These are phyloP conservation scores for Callospermophilus lateralis DNA, from an alignment of 2,113 vertebrate species.

Conservation along the genomic window DNA sequence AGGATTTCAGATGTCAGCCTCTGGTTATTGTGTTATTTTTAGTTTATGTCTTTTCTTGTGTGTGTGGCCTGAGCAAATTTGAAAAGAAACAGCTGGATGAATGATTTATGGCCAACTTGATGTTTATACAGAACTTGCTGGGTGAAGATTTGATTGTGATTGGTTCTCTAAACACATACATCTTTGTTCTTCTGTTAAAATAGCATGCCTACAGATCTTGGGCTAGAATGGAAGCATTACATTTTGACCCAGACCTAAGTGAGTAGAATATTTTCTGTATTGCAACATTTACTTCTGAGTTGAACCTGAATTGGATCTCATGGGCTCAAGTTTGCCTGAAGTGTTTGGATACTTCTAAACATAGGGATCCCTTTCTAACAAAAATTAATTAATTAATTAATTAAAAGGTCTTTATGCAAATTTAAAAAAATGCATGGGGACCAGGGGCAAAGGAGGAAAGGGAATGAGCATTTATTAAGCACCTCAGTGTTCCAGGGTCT, in stretches of 20 bases:
- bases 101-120: conserved; percentile 52
- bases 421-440: too few species aligned
- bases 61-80: conserved; percentile 40
- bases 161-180: conserved; percentile 54
- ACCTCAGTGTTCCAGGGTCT: background rate
- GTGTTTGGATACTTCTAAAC: background rate
- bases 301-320: conserved; percentile 4
- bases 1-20: conserved; percentile 68
- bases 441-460: background rate
- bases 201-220: background rate
- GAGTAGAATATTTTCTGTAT: background rate
- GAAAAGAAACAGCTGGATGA: conserved; percentile 66
- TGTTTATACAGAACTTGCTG: conserved; percentile 67
- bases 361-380: conserved; percentile 27
- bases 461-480: background rate
- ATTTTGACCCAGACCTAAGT: conserved; percentile 28
- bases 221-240: background rate
- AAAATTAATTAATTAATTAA: too few species aligned
- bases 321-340: conserved; percentile 22
- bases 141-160: conserved; percentile 56
- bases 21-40: conserved; percentile 73
- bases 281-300: conserved; percentile 33
- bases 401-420: too few species aligned
- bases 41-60: conserved; percentile 57
- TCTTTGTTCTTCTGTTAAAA: conserved; percentile 53